Conservation (phyloP, 1,140 invertebrate species). For the Dendrolimus kikuchii region DNA sequence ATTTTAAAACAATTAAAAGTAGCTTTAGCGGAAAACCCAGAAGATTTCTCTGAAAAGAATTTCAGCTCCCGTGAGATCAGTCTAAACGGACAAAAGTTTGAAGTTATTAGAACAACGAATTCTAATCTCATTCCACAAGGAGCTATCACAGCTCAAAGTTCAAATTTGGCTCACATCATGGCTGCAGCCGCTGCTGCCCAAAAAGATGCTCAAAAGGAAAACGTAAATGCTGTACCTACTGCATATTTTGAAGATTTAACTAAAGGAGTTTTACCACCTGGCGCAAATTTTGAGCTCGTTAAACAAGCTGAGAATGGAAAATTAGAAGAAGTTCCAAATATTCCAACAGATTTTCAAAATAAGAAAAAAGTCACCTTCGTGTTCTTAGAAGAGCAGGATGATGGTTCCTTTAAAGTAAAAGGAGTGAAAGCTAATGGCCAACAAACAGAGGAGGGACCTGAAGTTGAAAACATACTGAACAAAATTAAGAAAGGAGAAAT, state of each 20-base stretch:
- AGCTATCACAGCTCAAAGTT: constrained; percentile 61
- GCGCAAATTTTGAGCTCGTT: constrained; percentile 83
- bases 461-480: constrained; percentile 86
- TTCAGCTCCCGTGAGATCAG: constrained; percentile 82
- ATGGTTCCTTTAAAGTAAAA: constrained; percentile 87
- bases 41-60: constrained; percentile 77
- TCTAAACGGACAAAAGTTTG: constrained; percentile 82
- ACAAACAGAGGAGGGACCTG: constrained; percentile 80
- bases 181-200: constrained; percentile 26
- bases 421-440: constrained; percentile 82
- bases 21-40: constrained; percentile 77
- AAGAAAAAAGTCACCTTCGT: constrained; percentile 90
- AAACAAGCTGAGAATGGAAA: constrained; percentile 81
- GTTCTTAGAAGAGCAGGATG: constrained; percentile 86
- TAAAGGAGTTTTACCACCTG: constrained; percentile 82
- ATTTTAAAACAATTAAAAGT: constrained; percentile 81
- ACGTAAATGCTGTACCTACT: constrained; percentile 11
- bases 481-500: constrained; percentile 87
- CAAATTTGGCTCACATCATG: constrained; percentile 55
- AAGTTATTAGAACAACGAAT: constrained; percentile 79
- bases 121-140: constrained; percentile 75
- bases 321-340: constrained; percentile 79
- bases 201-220: constrained; percentile 47
- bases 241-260: constrained; percentile 81
- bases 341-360: constrained; percentile 74